Evolutionary conservation across 2,113 vertebrate species (phyloP).

Genomic region (Lagenorhynchus albirostris): DNA sequence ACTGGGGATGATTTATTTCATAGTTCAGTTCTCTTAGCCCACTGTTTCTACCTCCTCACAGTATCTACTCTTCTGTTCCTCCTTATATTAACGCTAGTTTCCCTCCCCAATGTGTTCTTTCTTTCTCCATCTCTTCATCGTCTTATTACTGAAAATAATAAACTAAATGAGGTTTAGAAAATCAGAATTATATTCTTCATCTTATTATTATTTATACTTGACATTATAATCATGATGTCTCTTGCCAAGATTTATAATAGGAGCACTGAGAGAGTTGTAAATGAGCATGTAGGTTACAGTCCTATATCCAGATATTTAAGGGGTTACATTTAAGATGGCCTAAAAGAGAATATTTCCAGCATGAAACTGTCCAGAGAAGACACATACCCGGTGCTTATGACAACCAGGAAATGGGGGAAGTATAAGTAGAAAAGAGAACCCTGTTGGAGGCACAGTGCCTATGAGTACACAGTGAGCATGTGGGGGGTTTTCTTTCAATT

Average conservation of each 20-base stretch:
- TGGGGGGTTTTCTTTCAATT: too few relatives aligned
- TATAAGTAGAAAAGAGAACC: background rate
- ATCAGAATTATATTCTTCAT: conserved; percentile 21
- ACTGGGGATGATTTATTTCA: background rate
- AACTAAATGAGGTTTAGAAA: conserved; percentile 23
- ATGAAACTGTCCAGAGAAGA: conserved; percentile 10
- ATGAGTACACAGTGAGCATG: background rate
- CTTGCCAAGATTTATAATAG: background rate
- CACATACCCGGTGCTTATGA: background rate
- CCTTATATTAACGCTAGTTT: background rate
- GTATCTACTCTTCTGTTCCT: background rate
- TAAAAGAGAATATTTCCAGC: background rate
- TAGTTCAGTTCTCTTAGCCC: background rate
- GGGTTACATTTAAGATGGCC: background rate
- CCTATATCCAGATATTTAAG: background rate
- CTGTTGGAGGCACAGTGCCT: background rate
- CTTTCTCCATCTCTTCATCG: background rate
- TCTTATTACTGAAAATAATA: conserved; percentile 30
- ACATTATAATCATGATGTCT: background rate
- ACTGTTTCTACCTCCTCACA: background rate
- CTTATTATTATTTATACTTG: conserved; percentile 15
- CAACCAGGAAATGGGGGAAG: background rate
- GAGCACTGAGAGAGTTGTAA: background rate
- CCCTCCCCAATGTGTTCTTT: background rate
- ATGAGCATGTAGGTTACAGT: background rate